A percentile compares a stretch with the other conserved stretches of the same genome.
phyloP scores from a whole-genome alignment of 2,888 invertebrate genomes.

The Liposcelis brunnea region DNA sequence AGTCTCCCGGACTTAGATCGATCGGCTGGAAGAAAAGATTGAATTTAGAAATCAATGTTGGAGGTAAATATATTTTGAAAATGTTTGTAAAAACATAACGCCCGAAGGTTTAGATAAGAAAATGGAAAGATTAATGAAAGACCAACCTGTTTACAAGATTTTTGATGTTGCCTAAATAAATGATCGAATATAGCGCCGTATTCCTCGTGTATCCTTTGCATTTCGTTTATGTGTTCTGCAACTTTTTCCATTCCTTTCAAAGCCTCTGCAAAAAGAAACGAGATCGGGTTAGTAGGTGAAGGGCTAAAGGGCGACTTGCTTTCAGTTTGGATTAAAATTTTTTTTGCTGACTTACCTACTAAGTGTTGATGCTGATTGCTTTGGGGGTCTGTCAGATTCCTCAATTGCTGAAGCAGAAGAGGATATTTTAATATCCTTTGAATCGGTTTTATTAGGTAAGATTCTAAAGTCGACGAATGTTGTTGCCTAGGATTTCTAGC shows the following conservation, averaged over 20 bases:
- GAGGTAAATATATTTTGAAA: too few relatives aligned
- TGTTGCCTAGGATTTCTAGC: slow-evolving; percentile 92
- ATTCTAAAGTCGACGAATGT: slow-evolving; percentile 91
- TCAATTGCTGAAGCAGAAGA: slow-evolving; percentile 79
- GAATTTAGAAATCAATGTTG: not conserved
- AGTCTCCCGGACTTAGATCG: slow-evolving; percentile 90
- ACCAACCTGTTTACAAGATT: slow-evolving; percentile 68
- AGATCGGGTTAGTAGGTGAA: too few relatives aligned
- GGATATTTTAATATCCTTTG: slow-evolving; percentile 97
- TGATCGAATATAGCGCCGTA: slow-evolving; percentile 98
- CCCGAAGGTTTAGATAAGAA: not conserved
- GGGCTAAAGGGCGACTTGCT: too few relatives aligned
- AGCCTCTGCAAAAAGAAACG: slow-evolving; percentile 53
- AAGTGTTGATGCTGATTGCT: slow-evolving; percentile 91
- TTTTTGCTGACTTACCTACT: slow-evolving; percentile 43
- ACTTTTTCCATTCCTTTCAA: slow-evolving; percentile 96
- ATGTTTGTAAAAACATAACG: not conserved
- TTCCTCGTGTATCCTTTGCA: slow-evolving; percentile 99
- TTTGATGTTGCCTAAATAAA: slow-evolving; percentile 86
- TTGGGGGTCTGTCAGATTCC: slow-evolving; percentile 80
- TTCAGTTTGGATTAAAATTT: slow-evolving; percentile 10
- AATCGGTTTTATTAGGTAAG: slow-evolving; percentile 96
- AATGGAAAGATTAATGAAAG: slow-evolving; percentile 2
- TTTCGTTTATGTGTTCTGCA: slow-evolving; percentile 97
- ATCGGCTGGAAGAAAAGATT: slow-evolving; percentile 41